phyloP scores from a whole-genome alignment of 1,140 invertebrate genomes.

The Lordiphosa clarofinis region DNA sequence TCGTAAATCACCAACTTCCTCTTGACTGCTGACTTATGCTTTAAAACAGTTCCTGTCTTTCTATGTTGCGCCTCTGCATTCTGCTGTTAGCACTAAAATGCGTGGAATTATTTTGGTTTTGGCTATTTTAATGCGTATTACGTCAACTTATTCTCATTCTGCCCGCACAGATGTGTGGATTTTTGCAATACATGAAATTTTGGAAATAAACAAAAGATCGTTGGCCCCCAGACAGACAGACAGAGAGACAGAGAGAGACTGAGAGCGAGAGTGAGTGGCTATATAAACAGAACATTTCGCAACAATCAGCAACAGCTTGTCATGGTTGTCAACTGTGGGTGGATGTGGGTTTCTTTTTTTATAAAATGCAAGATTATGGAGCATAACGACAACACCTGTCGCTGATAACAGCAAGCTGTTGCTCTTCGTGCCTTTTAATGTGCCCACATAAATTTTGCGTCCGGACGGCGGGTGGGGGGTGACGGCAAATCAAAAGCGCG shows the following conservation, averaged over 20 bases:
- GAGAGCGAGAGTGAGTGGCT: conserved; percentile 13
- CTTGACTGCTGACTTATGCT: not conserved
- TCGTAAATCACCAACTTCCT: too few species aligned
- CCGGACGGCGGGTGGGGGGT: not conserved
- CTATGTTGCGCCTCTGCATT: not conserved
- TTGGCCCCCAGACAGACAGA: too few species aligned
- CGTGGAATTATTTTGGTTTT: conserved; percentile 44
- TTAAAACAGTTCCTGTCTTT: not conserved
- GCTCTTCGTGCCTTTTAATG: conserved; percentile 51
- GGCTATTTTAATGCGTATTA: conserved; percentile 66
- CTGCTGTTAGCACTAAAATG: conserved; percentile 26
- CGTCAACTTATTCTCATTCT: conserved; percentile 41
- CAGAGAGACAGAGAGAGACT: not conserved
- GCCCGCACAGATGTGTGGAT: not conserved
- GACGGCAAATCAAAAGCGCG: conserved; percentile 69
- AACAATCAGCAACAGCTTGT: conserved; percentile 42
- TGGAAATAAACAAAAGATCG: not conserved
- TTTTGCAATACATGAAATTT: conserved; percentile 37
- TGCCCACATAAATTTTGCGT: conserved; percentile 66
- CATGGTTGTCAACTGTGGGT: conserved; percentile 37
- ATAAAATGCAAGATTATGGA: conserved; percentile 57
- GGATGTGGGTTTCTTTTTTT: conserved; percentile 16
- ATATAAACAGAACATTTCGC: conserved; percentile 47
- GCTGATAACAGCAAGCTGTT: conserved; percentile 57
- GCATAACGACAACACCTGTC: conserved; percentile 60